phyloP scores from a whole-genome alignment of 2,113 vertebrate species.

The Emydura subglobosa region DNA sequence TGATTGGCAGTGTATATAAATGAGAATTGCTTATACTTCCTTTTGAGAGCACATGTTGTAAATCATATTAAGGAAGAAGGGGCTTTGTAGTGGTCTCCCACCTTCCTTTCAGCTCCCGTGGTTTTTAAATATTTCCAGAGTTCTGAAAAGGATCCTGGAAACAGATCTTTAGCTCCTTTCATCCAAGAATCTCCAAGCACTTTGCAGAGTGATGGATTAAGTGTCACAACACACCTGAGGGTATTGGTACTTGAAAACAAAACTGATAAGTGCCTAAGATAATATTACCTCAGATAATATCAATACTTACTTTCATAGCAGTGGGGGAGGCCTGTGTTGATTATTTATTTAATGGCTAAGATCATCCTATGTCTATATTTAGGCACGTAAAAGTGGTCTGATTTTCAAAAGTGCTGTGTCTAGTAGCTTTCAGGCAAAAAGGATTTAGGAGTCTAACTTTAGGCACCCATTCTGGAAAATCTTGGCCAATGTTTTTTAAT shows the following conservation, averaged over 20 bases:
- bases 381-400: background rate
- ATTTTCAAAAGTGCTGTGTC: conserved; percentile 26
- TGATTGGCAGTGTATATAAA: conserved; percentile 24
- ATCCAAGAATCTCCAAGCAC: background rate
- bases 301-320: conserved; percentile 37
- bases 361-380: conserved; percentile 24
- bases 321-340: conserved; percentile 16
- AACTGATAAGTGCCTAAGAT: background rate
- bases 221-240: background rate
- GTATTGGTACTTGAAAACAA: background rate
- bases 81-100: background rate
- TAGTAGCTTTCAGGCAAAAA: background rate
- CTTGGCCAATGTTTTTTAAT: conserved; percentile 11
- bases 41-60: background rate
- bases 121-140: conserved; percentile 34
- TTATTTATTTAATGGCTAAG: conserved; percentile 12
- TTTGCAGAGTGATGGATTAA: background rate
- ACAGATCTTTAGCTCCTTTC: background rate
- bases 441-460: conserved; percentile 30
- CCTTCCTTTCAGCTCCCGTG: background rate
- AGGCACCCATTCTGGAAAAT: background rate
- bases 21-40: background rate
- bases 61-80: conserved; percentile 29
- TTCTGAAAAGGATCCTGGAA: conserved; percentile 32
- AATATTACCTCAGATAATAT: background rate